Conservation (phyloP, 2,797 vertebrate genomes). For the Pteropus rufus region DNA sequence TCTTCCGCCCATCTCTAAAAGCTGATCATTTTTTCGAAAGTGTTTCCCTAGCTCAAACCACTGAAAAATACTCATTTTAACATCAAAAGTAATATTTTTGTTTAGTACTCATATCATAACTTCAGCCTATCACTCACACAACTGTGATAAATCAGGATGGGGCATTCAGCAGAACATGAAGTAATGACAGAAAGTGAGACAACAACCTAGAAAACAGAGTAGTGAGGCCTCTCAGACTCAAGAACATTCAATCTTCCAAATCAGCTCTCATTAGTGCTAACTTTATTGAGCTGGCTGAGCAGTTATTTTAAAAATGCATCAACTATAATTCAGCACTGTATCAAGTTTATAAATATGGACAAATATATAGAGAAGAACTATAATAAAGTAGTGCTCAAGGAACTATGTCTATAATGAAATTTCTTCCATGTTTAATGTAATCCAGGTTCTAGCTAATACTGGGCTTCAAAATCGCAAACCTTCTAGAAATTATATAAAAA, state of each 20-base stretch:
- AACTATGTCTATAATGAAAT: not conserved
- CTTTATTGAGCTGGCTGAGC: not conserved
- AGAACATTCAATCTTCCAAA: not conserved
- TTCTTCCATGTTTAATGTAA: not conserved
- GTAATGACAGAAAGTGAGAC: not conserved
- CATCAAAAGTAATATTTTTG: not conserved
- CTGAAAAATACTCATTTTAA: not conserved
- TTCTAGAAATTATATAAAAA: not conserved
- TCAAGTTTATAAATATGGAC: not conserved
- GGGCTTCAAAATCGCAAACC: not conserved
- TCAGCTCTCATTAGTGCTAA: not conserved
- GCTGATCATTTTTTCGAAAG: not conserved
- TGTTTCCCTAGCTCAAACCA: not conserved
- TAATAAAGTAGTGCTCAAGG: not conserved
- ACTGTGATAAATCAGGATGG: not conserved
- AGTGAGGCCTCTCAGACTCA: not conserved
- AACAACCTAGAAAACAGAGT: not conserved
- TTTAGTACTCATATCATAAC: not conserved
- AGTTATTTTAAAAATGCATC: not conserved
- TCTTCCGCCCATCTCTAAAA: not conserved
- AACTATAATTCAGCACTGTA: not conserved
- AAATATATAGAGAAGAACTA: not conserved
- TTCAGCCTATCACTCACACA: not conserved
- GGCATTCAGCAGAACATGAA: not conserved
- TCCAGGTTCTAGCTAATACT: not conserved